These are phyloP conservation scores for Dicrurus megarhynchus DNA, from an alignment of 2,113 vertebrate species.

Conservation along the genomic window DNA sequence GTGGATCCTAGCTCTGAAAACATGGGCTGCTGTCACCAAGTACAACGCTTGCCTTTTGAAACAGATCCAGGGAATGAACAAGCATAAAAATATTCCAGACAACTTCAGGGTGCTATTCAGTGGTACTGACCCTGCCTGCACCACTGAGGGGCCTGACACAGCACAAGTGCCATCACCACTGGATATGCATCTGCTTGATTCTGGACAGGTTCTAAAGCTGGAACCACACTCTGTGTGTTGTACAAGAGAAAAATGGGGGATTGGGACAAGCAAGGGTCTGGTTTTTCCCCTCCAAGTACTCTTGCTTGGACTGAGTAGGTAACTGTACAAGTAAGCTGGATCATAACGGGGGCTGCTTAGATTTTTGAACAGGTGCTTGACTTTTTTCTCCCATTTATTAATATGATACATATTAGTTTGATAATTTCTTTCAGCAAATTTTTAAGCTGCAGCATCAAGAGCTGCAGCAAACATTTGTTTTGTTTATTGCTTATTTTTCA, in stretches of 20 bases:
- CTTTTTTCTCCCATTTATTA: background rate
- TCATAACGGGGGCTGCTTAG: background rate
- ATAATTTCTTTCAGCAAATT: background rate
- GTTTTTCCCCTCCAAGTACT: background rate
- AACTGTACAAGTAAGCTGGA: background rate
- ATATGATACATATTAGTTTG: background rate
- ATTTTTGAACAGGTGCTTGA: background rate
- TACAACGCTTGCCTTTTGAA: background rate
- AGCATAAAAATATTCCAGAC: background rate
- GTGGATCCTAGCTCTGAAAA: background rate
- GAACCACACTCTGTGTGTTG: background rate
- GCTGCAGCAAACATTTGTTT: background rate
- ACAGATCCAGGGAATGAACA: background rate
- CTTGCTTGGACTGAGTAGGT: background rate
- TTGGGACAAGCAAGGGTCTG: background rate
- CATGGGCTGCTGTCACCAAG: background rate
- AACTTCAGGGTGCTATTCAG: background rate
- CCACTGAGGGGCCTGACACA: background rate
- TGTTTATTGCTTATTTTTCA: background rate
- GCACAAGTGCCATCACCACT: background rate
- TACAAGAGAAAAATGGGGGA: background rate
- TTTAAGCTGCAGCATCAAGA: background rate
- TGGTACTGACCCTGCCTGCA: background rate
- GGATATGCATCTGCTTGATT: background rate
- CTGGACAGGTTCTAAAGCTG: background rate